Evolutionary conservation across 2,888 invertebrate species (phyloP), one percentile per base, ranked within the genome.

Genomic region (Orchestes rusci): DNA sequence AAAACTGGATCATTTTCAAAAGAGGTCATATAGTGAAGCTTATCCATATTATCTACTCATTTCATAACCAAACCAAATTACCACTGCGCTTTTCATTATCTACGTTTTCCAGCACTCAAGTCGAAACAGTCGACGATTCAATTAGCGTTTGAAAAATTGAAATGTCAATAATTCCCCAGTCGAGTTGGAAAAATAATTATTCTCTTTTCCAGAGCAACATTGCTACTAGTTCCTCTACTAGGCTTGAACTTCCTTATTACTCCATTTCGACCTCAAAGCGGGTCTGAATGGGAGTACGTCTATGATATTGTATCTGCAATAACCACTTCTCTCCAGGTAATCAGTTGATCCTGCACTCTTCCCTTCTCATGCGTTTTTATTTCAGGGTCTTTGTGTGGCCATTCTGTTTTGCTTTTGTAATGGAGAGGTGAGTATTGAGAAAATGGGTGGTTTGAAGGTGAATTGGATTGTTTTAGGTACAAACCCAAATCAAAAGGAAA

Each of bases 321-420:
- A 59, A 84, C 86, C 36, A 84, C 88, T 47, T 91, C 93, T 45
- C 85, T 91, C 69, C 88, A 89, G 79, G 88, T 87, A 64, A 45
- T 43, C 27, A 8, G 10, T 34, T 16, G 4, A 10, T 3, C 2
- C 5, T 4, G 17, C 10, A 12, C 3, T 7, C 18, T 17, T 17
- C 19, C 16, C 19, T n/a, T n/a, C n/a, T n/a, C n/a, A n/a, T 27
- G 13, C 17, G 12, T 31, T 53, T 62, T 58, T 59, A 55, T 73
- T 72, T 2, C 80, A 94, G 86, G 94, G 94, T 48, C 77, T 93
- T 47, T 90, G 88, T 67, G 93, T 94, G 40, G 90, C 94, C 27
- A 80, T 88, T 51, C 77, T 94, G 38, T 92, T 90, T 71, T 92
- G 92, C 67, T 94, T 94, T 76, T 90, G 86, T 73, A 94, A 94